Evolutionary conservation across 2,797 vertebrate genomes (phyloP), one percentile per base, ranked within the genome.

Genomic region (Amphiprion clarkii): DNA sequence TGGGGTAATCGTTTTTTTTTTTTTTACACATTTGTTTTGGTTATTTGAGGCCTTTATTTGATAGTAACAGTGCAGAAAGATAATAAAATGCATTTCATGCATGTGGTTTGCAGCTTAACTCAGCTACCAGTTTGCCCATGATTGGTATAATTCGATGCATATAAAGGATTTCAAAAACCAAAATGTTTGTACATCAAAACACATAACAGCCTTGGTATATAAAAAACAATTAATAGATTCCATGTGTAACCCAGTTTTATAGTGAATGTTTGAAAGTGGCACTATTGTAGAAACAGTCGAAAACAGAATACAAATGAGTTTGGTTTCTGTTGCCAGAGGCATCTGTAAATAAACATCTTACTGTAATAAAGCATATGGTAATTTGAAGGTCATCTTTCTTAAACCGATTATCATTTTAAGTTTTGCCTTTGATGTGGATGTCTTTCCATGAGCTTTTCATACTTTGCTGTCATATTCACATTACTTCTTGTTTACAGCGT

Each of bases 401-500:
- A 44, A 44, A 17, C 14, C 6, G 33, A 53, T 48, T 3, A 39
- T 58, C 51, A 19, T 54, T 73, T 46, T 23, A 60, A 52, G 52
- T 42, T 5, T 23, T 29, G 27, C 3, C 3, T 19, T 21, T 16
- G 12, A 46, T 69, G 4, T 31, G 17, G 1, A 49, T 1, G 7
- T 59, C 1, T 62, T 56, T 19, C 39, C 8, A 13, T 21, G 12
- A 29, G 33, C 39, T 21, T 7, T 39, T 54, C 11, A 40, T 48
- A 25, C 25, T 25, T 14, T 14, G 19, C 12, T 31, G 14, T 39
- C 23, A 49, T 10, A 17, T 48, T 48, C 9, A 46, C 57, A 17
- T 14, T 33, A 55, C 59, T 70, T 31, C 40, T 57, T 60, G 29
- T 68, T 2, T 52, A 31, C 25, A 65, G 11, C 17, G 3, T 76